Evolutionary conservation across 1,140 invertebrate genomes (phyloP).

Genomic region (Lepidurus couesii): DNA sequence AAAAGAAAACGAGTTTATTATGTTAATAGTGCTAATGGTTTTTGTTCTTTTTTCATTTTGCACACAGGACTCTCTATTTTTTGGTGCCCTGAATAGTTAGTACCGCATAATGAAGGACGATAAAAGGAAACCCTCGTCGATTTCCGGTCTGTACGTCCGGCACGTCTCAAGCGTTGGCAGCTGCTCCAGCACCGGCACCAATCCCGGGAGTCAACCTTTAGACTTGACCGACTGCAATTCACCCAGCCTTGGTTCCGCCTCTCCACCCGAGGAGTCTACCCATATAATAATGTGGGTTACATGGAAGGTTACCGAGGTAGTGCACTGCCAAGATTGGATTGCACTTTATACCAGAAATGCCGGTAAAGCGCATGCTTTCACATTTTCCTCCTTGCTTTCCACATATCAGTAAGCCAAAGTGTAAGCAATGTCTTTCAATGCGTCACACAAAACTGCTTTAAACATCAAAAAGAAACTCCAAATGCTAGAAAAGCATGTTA

Average conservation of each 20-base stretch:
- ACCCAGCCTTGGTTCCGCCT: not conserved
- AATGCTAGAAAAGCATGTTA: no score
- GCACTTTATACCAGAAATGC: not conserved
- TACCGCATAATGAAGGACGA: slow-evolving; percentile 4
- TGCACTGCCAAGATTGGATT: not conserved
- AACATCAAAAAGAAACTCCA: no score
- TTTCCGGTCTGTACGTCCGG: slow-evolving; percentile 12
- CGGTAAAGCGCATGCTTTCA: not conserved
- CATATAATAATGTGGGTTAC: not conserved
- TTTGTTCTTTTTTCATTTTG: no score
- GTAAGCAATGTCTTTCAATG: no score
- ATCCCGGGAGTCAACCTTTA: not conserved
- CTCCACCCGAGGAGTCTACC: not conserved
- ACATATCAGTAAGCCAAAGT: no score
- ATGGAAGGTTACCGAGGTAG: not conserved
- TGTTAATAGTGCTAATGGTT: no score
- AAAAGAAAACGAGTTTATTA: no score
- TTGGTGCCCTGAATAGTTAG: no score
- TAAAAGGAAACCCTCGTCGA: not conserved
- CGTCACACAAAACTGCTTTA: no score
- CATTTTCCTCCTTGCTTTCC: not conserved
- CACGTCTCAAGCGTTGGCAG: not conserved
- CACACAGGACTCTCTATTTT: no score
- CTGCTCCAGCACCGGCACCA: not conserved
- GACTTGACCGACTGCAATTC: not conserved